Base-by-base conservation (phyloP, 2,797 vertebrate genomes). In the Mus spretus region DNA sequence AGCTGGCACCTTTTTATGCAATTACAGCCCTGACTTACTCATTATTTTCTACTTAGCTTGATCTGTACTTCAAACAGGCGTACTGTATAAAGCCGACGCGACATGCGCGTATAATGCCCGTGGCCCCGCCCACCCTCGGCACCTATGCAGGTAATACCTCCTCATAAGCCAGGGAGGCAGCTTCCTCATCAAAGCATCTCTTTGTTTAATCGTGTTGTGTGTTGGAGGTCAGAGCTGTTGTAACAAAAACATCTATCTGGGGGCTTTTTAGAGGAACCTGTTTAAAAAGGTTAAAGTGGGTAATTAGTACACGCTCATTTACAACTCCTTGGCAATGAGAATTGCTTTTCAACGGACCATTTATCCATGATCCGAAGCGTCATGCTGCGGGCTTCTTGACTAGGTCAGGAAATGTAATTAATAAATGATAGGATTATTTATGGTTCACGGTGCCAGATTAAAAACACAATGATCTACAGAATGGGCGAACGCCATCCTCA, bases 401-500 rank as follows among this genome's bases (percentile, higher is more conserved):
- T 98, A 97, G 98, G 98, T 98, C 98, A 98, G 98, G 97, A 98
- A 98, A 98, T 97, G 98, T 98, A 98, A 98, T 98, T 98, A 99
- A 99, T 99, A 98, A 98, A 98, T 98, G 98, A 98, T 98, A 98
- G 98, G 98, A 99, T 99, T 99, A 99, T 99, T 99, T 98, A 98
- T 98, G 98, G 98, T 98, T 98, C 98, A 98, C 0, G 94, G 98
- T 98, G 98, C 98, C 98, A 98, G 98, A 98, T 98, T 98, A 97
- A 95, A 93, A 98, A 98, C 97, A 98, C 98, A 98, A 98, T 97
- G 98, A 98, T 98, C 98, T 50, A 97, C 97, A 98, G 97, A 98
- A 98, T 87, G 97, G 97, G 97, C 93, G 98, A 97, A 98, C 97
- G 97, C 95, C 92, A 89, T 98, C 97, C 97, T 98, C 85, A n/a